Conservation (phyloP, 1,140 invertebrate genomes). For the Periplaneta americana region DNA sequence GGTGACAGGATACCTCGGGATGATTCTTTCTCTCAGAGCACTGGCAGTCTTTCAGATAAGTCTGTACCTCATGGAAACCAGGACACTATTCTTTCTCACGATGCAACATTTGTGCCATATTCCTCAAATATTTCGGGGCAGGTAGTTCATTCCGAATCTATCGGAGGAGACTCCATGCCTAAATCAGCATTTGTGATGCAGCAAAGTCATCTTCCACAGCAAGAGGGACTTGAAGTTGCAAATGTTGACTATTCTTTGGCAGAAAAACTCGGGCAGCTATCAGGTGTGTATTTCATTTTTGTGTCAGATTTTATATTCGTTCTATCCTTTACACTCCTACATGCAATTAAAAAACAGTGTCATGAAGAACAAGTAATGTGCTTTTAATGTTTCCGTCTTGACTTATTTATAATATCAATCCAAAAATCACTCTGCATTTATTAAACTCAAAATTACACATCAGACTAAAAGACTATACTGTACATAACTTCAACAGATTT, state of each 20-base stretch:
- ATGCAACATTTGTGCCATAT: neutral
- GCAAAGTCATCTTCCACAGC: neutral
- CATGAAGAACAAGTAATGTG: too few species aligned
- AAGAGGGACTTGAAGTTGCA: neutral
- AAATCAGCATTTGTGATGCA: conserved; percentile 12
- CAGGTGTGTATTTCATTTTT: too few species aligned
- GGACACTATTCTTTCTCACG: neutral
- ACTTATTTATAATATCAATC: too few species aligned
- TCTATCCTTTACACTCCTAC: too few species aligned
- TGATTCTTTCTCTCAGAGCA: neutral
- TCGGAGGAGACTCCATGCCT: conserved; percentile 5
- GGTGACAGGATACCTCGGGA: neutral
- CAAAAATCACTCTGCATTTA: too few species aligned
- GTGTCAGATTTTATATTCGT: too few species aligned
- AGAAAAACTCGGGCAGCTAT: neutral
- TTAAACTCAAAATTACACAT: too few species aligned
- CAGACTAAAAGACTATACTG: too few species aligned
- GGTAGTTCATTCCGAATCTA: neutral
- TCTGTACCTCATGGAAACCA: neutral
- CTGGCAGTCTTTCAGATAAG: neutral
- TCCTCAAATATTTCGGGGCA: neutral
- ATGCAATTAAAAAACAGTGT: too few species aligned
- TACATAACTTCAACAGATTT: too few species aligned
- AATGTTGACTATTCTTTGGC: neutral
- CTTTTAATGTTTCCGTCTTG: too few species aligned